phyloP scores from a whole-genome alignment of 2,888 invertebrate genomes.

The Sphinx pinastri region DNA sequence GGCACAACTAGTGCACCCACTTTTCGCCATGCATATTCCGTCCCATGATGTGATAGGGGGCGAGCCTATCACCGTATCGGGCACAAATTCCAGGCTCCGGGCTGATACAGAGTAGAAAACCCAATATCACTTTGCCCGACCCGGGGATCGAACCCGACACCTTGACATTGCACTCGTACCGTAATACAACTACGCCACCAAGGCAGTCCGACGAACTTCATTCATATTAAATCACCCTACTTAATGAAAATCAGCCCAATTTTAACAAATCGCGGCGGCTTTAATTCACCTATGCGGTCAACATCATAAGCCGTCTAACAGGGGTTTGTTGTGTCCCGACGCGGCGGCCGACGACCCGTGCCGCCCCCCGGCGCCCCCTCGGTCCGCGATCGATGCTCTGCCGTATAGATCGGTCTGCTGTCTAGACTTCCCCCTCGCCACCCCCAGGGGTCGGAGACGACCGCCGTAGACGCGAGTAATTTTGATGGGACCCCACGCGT shows the following conservation, averaged over 20 bases:
- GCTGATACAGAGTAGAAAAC: no score
- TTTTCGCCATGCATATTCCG: no score
- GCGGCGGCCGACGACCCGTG: conserved; percentile 42
- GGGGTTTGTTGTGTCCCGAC: conserved; percentile 28
- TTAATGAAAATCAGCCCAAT: conserved; percentile 10
- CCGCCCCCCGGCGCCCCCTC: conserved; percentile 12
- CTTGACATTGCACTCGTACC: no score
- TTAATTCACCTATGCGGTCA: conserved; percentile 28
- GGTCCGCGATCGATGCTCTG: conserved; percentile 46
- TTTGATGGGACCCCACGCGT: conserved; percentile 45
- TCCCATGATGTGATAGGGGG: no score
- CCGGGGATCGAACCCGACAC: no score
- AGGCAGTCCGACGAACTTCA: no score
- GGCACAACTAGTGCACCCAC: no score
- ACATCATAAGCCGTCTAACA: conserved; percentile 25
- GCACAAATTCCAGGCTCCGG: no score
- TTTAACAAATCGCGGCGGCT: conserved; percentile 9
- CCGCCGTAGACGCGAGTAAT: conserved; percentile 25
- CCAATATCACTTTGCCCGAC: no score
- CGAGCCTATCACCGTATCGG: no score
- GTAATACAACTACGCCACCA: no score
- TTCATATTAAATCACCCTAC: no score
- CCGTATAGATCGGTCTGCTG: conserved; percentile 74
- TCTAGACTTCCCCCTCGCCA: conserved; percentile 62
- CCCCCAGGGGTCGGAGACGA: conserved; percentile 14